Conservation (phyloP, 2,797 vertebrate species). For the Esox lucius region DNA sequence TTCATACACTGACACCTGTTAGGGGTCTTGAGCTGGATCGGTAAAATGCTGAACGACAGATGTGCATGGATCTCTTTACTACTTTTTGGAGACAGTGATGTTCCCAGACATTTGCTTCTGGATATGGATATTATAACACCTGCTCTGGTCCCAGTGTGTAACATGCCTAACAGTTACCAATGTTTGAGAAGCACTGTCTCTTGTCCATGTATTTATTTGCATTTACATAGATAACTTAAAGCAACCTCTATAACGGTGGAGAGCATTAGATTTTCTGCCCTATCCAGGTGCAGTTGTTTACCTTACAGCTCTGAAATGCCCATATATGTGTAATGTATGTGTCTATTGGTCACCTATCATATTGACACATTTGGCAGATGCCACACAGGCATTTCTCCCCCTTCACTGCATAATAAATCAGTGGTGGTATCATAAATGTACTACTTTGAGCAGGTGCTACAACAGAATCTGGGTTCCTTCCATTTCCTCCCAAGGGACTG, state of each 20-base stretch:
- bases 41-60: constrained; percentile 19
- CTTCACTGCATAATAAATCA: background rate
- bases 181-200: background rate
- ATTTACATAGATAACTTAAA: constrained; percentile 1
- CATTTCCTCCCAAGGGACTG: constrained; percentile 6
- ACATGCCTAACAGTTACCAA: background rate
- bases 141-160: constrained; percentile 16
- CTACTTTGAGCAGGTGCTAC: background rate
- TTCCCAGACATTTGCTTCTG: constrained; percentile 31
- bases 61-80: constrained; percentile 20
- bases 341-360: background rate
- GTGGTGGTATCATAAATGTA: background rate
- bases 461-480: background rate
- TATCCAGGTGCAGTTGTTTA: background rate
- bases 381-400: background rate
- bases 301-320: background rate
- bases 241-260: background rate
- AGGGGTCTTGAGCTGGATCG: constrained; percentile 5
- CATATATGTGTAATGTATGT: background rate
- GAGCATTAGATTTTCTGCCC: background rate
- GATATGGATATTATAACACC: constrained; percentile 36
- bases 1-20: constrained; percentile 51
- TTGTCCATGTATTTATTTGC: background rate
- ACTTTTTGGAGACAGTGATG: constrained; percentile 37
- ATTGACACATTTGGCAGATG: background rate